These are phyloP conservation scores for Papilio polytes DNA, from an alignment of 1,140 invertebrate genomes.

Conservation along the genomic window DNA sequence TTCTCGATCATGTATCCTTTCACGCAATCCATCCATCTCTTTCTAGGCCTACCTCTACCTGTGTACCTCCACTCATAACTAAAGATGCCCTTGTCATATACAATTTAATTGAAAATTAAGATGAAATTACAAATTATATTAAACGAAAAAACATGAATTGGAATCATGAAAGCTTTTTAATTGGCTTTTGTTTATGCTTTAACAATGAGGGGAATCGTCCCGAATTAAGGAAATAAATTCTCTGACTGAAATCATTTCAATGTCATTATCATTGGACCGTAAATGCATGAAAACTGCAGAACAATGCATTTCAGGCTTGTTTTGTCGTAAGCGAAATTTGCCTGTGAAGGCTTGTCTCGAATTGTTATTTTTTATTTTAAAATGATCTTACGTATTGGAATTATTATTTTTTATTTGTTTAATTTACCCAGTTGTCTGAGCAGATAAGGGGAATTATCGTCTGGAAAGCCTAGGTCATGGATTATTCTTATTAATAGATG, in stretches of 20 bases:
- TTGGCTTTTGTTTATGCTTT: not conserved
- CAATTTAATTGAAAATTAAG: no score
- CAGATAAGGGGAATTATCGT: not conserved
- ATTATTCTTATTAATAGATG: not conserved
- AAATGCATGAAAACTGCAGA: not conserved
- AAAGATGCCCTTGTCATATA: no score
- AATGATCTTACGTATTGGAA: not conserved
- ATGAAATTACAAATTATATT: no score
- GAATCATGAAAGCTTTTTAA: not conserved
- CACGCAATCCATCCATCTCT: no score
- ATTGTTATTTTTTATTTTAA: not conserved
- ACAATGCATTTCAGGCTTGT: not conserved
- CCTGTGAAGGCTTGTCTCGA: not conserved
- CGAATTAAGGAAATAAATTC: not conserved
- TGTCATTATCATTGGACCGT: constrained; percentile 4
- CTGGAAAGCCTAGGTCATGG: not conserved
- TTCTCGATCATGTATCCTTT: no score
- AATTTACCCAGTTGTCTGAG: not conserved
- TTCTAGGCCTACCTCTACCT: no score
- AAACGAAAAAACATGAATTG: not conserved
- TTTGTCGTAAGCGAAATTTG: not conserved
- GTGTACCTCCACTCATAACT: no score
- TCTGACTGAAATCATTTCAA: not conserved
- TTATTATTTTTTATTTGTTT: no score
- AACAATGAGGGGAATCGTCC: not conserved